phyloP scores from a whole-genome alignment of 2,888 invertebrate genomes.

The Agonopterix subpropinquella region DNA sequence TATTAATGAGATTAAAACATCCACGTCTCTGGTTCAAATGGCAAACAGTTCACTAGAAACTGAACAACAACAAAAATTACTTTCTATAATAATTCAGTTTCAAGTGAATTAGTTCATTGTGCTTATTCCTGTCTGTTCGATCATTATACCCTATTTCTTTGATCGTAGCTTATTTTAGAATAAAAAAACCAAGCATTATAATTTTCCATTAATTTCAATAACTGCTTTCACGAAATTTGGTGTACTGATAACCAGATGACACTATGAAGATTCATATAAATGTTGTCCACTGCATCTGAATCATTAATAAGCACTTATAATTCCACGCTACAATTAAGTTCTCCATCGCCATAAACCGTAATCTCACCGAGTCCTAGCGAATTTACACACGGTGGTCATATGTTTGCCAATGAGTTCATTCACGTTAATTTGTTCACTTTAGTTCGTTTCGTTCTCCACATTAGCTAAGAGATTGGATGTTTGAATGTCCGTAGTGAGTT shows the following conservation, averaged over 20 bases:
- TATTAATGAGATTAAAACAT: constrained; percentile 29
- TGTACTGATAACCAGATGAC: too few relatives aligned
- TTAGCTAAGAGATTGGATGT: constrained; percentile 65
- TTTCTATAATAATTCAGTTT: constrained; percentile 14
- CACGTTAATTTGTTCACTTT: constrained; percentile 66
- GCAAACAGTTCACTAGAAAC: constrained; percentile 19
- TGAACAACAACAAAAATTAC: constrained; percentile 6
- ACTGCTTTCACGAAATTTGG: too few relatives aligned
- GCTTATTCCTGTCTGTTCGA: not conserved
- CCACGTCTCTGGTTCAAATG: constrained; percentile 30
- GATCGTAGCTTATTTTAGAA: not conserved
- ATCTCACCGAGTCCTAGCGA: constrained; percentile 63
- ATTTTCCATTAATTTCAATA: too few relatives aligned
- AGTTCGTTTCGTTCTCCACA: constrained; percentile 59
- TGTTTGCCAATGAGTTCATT: constrained; percentile 64
- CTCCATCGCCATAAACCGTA: constrained; percentile 31
- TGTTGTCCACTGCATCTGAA: constrained; percentile 19
- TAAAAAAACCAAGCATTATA: not conserved
- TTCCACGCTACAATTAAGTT: constrained; percentile 28
- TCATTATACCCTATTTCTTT: not conserved
- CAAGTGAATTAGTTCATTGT: constrained; percentile 18
- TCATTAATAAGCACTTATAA: constrained; percentile 24
- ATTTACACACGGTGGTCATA: constrained; percentile 75
- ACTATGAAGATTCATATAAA: not conserved
- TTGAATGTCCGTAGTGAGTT: constrained; percentile 70